These are phyloP conservation scores for Pangasianodon hypophthalmus DNA, from an alignment of 2,113 vertebrate genomes.

Conservation along the genomic window DNA sequence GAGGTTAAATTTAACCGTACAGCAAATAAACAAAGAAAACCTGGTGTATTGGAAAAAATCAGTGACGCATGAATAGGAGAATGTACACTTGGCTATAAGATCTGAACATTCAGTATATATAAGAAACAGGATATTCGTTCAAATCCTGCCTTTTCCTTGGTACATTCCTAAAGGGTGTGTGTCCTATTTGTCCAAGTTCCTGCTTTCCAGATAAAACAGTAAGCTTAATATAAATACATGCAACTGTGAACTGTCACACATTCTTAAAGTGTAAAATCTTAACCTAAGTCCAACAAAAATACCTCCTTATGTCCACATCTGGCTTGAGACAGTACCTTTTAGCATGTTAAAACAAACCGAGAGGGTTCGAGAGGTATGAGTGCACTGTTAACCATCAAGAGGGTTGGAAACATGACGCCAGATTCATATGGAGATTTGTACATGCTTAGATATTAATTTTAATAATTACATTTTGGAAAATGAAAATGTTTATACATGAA, in stretches of 20 bases:
- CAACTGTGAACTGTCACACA: constrained; percentile 25
- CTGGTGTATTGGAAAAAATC: not conserved
- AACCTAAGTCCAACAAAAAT: constrained; percentile 28
- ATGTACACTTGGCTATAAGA: not conserved
- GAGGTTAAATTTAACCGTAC: not conserved
- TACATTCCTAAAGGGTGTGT: constrained; percentile 34
- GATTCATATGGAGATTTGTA: not conserved
- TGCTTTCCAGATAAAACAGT: constrained; percentile 34
- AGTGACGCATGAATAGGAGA: not conserved
- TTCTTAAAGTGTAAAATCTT: not conserved
- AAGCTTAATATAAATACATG: constrained; percentile 11
- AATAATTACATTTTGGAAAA: not conserved
- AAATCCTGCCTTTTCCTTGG: constrained; percentile 8
- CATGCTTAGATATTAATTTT: not conserved
- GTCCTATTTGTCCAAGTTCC: not conserved
- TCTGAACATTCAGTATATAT: not conserved
- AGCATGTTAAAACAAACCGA: not conserved
- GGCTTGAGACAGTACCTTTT: not conserved
- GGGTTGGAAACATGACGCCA: not conserved
- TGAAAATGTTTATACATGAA: not conserved
- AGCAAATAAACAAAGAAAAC: not conserved
- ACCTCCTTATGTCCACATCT: constrained; percentile 10
- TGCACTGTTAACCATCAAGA: not conserved
- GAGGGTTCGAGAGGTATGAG: not conserved
- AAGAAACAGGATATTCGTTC: not conserved